These are phyloP conservation scores for Typhlichthys eigenmanni DNA, from an alignment of 2,797 vertebrate genomes.

Conservation along the genomic window DNA sequence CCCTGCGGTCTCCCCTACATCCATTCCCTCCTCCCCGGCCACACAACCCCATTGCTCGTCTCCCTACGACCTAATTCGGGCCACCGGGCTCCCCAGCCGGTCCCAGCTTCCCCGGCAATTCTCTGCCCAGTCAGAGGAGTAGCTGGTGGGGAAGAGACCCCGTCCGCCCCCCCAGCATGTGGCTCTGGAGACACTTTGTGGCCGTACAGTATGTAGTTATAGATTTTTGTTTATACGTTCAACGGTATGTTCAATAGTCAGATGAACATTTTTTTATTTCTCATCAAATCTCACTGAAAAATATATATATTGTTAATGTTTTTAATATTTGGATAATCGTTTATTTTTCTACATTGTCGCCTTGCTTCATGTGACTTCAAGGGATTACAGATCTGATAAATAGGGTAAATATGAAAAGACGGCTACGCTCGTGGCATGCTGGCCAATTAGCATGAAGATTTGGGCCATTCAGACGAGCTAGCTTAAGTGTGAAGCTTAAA, in stretches of 20 bases:
- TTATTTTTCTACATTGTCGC: conserved; percentile 10
- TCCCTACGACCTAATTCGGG: conserved; percentile 68
- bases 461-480: conserved; percentile 15
- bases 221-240: no score
- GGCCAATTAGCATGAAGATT: conserved; percentile 25
- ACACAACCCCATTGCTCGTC: conserved; percentile 51
- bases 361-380: conserved; percentile 8
- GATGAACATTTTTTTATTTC: no score
- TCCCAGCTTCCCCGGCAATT: conserved; percentile 74
- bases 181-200: conserved; percentile 27
- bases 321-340: background rate
- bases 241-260: no score
- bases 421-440: conserved; percentile 1
- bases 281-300: background rate
- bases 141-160: conserved; percentile 51
- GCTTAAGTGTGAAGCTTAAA: conserved; percentile 21
- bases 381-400: conserved; percentile 14
- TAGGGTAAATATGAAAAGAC: no score
- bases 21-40: conserved; percentile 54
- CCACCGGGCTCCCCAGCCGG: conserved; percentile 66
- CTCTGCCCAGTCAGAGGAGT: conserved; percentile 73
- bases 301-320: background rate
- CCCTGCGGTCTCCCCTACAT: conserved; percentile 49
- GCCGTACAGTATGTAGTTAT: background rate
- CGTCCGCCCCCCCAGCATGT: conserved; percentile 70